Conservation (phyloP, 2,888 invertebrate species). For the Embidobia sp. region DNA sequence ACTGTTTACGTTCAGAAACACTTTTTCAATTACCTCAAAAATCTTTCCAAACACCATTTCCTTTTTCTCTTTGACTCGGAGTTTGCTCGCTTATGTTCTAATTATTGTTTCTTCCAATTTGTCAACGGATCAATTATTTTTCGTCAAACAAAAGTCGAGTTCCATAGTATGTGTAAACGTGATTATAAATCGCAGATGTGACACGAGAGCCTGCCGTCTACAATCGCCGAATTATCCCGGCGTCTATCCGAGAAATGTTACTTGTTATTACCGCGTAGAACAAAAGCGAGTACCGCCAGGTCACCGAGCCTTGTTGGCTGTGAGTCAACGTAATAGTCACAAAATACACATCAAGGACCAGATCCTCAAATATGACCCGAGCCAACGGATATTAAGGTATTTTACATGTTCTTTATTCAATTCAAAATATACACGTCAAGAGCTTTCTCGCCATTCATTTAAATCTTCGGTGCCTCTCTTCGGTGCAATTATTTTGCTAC, state of each 20-base stretch:
- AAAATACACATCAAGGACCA: conserved; percentile 91
- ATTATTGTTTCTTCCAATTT: too few relatives aligned
- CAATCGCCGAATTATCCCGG: conserved; percentile 96
- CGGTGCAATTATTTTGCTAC: too few relatives aligned
- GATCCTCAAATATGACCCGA: conserved; percentile 89
- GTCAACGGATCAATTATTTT: too few relatives aligned
- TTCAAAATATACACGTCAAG: conserved; percentile 29
- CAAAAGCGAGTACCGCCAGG: conserved; percentile 85
- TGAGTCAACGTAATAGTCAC: conserved; percentile 90
- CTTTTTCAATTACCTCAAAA: too few relatives aligned
- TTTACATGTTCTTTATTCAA: conserved; percentile 52
- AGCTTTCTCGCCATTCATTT: conserved; percentile 25
- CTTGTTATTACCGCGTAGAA: conserved; percentile 89
- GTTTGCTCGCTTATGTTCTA: too few relatives aligned
- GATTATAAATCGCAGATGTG: conserved; percentile 83
- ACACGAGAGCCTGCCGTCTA: conserved; percentile 87
- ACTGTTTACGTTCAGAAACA: too few relatives aligned
- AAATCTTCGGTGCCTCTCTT: too few relatives aligned
- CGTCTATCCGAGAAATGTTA: conserved; percentile 93
- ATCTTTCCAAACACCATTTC: too few relatives aligned
- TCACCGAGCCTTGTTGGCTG: conserved; percentile 88
- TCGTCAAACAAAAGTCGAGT: conserved; percentile 6
- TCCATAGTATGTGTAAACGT: conserved; percentile 35
- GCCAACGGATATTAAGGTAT: conserved; percentile 88
- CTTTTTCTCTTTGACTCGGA: too few relatives aligned